Conservation (phyloP, 2,888 invertebrate species). For the Leptothorax acervorum region DNA sequence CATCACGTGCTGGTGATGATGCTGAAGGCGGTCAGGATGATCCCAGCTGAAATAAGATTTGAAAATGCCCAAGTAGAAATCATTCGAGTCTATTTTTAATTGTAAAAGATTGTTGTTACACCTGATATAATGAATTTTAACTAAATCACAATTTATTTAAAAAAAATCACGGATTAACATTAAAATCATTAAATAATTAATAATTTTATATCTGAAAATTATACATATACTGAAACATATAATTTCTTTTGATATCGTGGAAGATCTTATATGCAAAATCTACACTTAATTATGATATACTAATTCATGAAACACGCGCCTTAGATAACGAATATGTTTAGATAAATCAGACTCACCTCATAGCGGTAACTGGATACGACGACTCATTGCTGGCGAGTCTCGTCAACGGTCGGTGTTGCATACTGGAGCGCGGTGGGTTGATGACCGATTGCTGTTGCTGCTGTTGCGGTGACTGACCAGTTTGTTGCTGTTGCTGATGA, state of each 20-base stretch:
- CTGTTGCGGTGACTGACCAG: slow-evolving; percentile 73
- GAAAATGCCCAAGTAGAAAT: background rate
- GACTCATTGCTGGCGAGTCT: slow-evolving; percentile 82
- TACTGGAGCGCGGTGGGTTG: slow-evolving; percentile 73
- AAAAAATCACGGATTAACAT: background rate
- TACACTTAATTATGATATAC: background rate
- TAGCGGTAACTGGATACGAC: slow-evolving; percentile 75
- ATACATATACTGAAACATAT: background rate
- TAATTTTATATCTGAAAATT: background rate
- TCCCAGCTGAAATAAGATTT: slow-evolving; percentile 78
- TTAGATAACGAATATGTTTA: background rate
- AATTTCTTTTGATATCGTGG: background rate
- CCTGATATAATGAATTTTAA: background rate
- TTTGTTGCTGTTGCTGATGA: slow-evolving; percentile 80
- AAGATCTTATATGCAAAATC: background rate
- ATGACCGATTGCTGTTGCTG: slow-evolving; percentile 75
- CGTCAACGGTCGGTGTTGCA: slow-evolving; percentile 80
- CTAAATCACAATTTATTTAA: background rate
- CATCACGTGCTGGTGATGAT: slow-evolving; percentile 88
- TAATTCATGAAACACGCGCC: background rate
- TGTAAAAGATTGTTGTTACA: background rate
- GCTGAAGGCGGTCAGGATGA: slow-evolving; percentile 72
- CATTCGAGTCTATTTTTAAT: background rate
- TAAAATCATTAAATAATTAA: background rate
- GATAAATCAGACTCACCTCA: slow-evolving; percentile 71